Base-by-base conservation (phyloP, 2,113 vertebrate genomes). In the Piprites chloris region DNA sequence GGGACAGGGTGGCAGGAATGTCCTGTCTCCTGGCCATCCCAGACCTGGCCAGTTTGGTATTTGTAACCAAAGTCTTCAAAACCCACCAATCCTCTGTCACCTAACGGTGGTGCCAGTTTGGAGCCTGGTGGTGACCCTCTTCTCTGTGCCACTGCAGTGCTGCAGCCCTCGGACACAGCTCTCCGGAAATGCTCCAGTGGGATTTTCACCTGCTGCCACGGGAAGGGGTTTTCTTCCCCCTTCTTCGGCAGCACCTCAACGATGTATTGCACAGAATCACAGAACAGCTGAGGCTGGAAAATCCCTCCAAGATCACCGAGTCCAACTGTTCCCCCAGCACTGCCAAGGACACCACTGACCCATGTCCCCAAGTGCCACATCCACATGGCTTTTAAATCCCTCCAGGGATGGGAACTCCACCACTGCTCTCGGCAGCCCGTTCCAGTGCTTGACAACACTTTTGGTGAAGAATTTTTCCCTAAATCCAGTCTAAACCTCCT, bases 91-190 rank as follows among this genome's bases (percentile, higher is more conserved):
- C 9, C 66, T 44, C 50, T 18, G 37, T 20, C 37, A 37, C 8
- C 21, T 2, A 39, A 35, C 0, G 33, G 39, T 11, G 75, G 5
- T 12, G 8, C 28, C 1, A 33, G 56, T 56, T 26, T 0, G 6
- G 82, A 24, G 67, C 35, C 28, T 3, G 2, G 26, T 0, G 5
- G 35, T 9, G 55, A 12, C 35, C 66, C n/a, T 24, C 26, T 22
- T 16, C 69, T 2, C 39, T 3, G 15, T 12, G n/a, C 2, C 89
- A 1, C 55, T 1, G n/a, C 41, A 4, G 30, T 0, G 11, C 0
- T 8, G 71, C 5, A 37, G 32, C 58, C 22, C 65, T 4, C 1
- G 67, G n/a, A 26, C 5, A 37, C 47, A 66, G 39, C 79, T 28
- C 79, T 35, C 62, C 56, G 27, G 74, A 47, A 80, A n/a, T 3